Evolutionary conservation across 2,888 invertebrate genomes (phyloP), one percentile per base, ranked within the genome.

Genomic region (Scaptomyza tumidula): DNA sequence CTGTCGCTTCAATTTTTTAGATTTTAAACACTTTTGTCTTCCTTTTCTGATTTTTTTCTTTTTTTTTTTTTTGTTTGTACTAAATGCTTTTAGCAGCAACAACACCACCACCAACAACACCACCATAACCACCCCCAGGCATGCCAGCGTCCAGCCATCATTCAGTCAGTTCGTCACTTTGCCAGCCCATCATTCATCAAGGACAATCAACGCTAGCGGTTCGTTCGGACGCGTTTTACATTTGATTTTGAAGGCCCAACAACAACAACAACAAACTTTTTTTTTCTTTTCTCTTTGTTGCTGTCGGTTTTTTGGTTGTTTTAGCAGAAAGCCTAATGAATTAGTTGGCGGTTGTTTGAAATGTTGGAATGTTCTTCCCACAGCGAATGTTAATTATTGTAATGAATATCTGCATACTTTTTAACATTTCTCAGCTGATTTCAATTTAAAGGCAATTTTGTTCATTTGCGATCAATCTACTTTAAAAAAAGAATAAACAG

Each of bases 131-230:
- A 45, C 29, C 46, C 14, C 6, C 11, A 29, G 10, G n/a, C 46
- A 29, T 29, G 0, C 29, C 29, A 5, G 24, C 29, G 33, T 33
- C 53, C 59, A 29, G 61, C 5, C 50, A 39, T 58, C 66, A 58
- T 45, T 65, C 53, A 56, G 57, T 24, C 50, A 48, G 57, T 37
- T 39, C 58, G 37, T 72, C 74, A 53, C 19, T 41, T 52, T 16
- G 65, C 59, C 52, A 59, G 61, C 59, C 52, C 70, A 62, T 71
- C 78, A 85, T 83, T 83, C 86, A 88, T 84, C 84, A 83, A 78
- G 68, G 44, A 66, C 74, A 74, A 72, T 80, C 86, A 78, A 78
- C 74, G 67, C 62, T 44, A 19, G 62, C 62, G 66, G 24, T 68
- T 71, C 71, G 78, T 68, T 71, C 71, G 75, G 68, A 74, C 71